Conservation (phyloP, 2,888 invertebrate species). For the Synergus laeviventris region DNA sequence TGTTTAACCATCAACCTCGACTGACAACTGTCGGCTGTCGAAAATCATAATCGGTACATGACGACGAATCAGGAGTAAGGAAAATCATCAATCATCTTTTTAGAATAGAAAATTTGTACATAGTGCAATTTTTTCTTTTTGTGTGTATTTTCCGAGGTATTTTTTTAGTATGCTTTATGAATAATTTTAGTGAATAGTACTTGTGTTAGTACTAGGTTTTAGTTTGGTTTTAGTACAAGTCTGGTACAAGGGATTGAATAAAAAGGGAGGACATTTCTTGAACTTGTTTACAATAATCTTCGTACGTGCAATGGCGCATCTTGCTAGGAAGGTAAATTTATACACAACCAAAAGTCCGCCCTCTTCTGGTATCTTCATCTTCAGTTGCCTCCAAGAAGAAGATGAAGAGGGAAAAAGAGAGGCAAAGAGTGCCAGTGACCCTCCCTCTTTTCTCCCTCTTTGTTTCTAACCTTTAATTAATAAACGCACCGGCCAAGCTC, state of each 20-base stretch:
- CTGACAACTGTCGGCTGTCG: too few relatives aligned
- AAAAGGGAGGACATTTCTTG: neutral
- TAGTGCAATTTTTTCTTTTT: neutral
- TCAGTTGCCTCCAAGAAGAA: slow-evolving; percentile 53
- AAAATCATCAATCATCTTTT: too few relatives aligned
- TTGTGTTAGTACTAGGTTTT: too few relatives aligned
- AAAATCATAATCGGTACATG: too few relatives aligned
- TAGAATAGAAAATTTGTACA: too few relatives aligned
- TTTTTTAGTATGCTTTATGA: neutral
- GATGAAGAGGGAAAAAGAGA: slow-evolving; percentile 48
- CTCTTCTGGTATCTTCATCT: slow-evolving; percentile 72
- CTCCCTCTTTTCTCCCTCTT: slow-evolving; percentile 52
- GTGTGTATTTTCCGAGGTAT: neutral
- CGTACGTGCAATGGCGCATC: slow-evolving; percentile 48
- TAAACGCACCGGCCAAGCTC: slow-evolving; percentile 65
- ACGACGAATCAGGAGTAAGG: too few relatives aligned
- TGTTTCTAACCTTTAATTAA: slow-evolving; percentile 69
- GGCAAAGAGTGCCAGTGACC: slow-evolving; percentile 45
- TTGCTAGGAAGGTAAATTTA: slow-evolving; percentile 71
- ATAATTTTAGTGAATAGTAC: neutral
- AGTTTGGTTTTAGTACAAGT: too few relatives aligned
- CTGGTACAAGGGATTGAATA: neutral
- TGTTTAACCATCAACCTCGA: too few relatives aligned
- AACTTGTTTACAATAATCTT: slow-evolving; percentile 6
- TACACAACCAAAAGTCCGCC: slow-evolving; percentile 65